Conservation (phyloP, 2,888 invertebrate species). For the Patella caerulea region DNA sequence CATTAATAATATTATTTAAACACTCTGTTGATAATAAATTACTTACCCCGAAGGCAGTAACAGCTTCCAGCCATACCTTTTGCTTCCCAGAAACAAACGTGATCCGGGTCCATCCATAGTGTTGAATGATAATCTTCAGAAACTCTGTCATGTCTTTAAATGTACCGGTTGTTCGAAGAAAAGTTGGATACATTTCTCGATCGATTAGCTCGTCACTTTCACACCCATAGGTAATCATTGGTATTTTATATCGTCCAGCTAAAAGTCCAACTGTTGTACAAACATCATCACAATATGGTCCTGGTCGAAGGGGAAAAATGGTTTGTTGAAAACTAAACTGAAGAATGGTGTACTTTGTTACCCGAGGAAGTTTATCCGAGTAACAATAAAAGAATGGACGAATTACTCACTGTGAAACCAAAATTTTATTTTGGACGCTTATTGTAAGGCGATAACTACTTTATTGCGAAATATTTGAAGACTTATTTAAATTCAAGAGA, state of each 20-base stretch:
- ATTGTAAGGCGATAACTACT: too few relatives aligned
- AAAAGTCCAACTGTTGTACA: constrained; percentile 54
- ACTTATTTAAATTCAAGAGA: too few relatives aligned
- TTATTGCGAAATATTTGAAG: too few relatives aligned
- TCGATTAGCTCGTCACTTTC: constrained; percentile 42
- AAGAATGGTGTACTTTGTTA: too few relatives aligned
- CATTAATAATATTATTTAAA: background rate
- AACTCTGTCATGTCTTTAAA: constrained; percentile 43
- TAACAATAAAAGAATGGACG: too few relatives aligned
- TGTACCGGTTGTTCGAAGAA: constrained; percentile 43
- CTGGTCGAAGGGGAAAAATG: constrained; percentile 26
- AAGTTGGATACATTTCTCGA: constrained; percentile 44
- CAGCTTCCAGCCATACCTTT: constrained; percentile 48
- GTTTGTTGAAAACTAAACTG: too few relatives aligned
- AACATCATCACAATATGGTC: constrained; percentile 57
- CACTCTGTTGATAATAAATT: background rate
- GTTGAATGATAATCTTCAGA: constrained; percentile 38
- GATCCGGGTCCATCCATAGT: constrained; percentile 45
- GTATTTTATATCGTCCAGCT: constrained; percentile 48
- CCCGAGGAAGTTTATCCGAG: too few relatives aligned
- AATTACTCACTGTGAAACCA: too few relatives aligned
- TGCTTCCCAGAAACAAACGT: constrained; percentile 44
- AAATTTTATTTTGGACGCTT: too few relatives aligned
- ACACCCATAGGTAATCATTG: constrained; percentile 57
- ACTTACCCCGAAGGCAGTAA: constrained; percentile 42